A percentile compares a stretch with the other conserved stretches of the same genome.
phyloP scores from a whole-genome alignment of 2,888 invertebrate genomes.

The Glaucopsyche alexis region DNA sequence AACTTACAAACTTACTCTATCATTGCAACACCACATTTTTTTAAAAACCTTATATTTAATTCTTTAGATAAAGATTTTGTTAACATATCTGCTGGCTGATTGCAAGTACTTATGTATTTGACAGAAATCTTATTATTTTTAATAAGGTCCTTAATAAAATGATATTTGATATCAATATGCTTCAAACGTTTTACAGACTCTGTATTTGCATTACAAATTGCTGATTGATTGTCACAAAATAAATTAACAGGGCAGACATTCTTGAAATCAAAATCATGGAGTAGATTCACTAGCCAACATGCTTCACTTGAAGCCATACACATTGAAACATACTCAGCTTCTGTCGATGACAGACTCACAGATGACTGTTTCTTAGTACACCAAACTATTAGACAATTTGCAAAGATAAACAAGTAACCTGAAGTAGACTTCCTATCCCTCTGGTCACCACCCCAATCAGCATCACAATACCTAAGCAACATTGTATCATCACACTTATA shows the following conservation, averaged over 20 bases:
- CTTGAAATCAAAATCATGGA: slow-evolving; percentile 33
- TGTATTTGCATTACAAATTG: slow-evolving; percentile 33
- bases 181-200: slow-evolving; percentile 32
- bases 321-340: slow-evolving; percentile 34
- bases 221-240: slow-evolving; percentile 36
- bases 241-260: slow-evolving; percentile 32
- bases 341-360: slow-evolving; percentile 36
- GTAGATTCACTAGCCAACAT: slow-evolving; percentile 36
- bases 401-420: slow-evolving; percentile 42
- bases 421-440: slow-evolving; percentile 42
- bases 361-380: slow-evolving; percentile 38
- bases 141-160: slow-evolving; percentile 22
- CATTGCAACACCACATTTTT: neutral
- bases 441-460: slow-evolving; percentile 42
- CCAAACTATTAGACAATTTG: slow-evolving; percentile 45
- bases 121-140: slow-evolving; percentile 21
- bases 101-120: slow-evolving; percentile 22
- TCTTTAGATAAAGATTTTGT: slow-evolving; percentile 12
- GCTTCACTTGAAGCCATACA: slow-evolving; percentile 36
- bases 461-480: slow-evolving; percentile 41
- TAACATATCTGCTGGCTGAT: slow-evolving; percentile 20
- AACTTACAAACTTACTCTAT: too few relatives aligned
- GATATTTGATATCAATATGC: slow-evolving; percentile 32
- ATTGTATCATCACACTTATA: slow-evolving; percentile 33
- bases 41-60: neutral